Evolutionary conservation across 2,888 invertebrate species (phyloP).

Genomic region (Himalopsyche kuldschensis): DNA sequence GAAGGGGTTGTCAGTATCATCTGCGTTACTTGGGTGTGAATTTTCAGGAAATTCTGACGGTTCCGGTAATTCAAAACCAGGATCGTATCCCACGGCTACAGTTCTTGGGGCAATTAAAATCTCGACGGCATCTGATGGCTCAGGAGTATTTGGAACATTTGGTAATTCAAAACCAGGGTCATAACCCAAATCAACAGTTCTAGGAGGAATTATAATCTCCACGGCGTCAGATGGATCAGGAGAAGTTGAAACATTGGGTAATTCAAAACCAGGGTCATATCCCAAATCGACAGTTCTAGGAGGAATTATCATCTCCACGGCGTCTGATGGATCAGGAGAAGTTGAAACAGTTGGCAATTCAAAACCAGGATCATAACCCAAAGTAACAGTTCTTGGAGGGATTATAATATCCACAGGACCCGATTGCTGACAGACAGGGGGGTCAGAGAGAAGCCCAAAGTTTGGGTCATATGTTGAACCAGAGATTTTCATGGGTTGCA

Average conservation of each 20-base stretch:
- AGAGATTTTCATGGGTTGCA: not conserved
- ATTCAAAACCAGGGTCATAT: conserved; percentile 5
- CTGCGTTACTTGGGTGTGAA: conserved; percentile 21
- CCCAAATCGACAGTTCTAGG: not conserved
- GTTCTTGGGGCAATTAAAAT: not conserved
- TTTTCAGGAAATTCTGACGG: not conserved
- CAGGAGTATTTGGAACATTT: not conserved
- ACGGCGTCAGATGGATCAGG: not conserved
- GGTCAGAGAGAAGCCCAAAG: not conserved
- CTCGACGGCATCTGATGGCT: not conserved
- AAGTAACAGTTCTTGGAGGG: not conserved
- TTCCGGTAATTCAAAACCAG: conserved; percentile 2
- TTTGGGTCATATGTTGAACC: not conserved
- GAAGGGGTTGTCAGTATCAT: not conserved
- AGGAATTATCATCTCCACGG: not conserved
- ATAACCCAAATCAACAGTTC: not conserved
- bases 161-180: not conserved
- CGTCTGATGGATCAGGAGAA: not conserved
- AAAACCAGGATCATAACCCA: not conserved
- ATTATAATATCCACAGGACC: not conserved
- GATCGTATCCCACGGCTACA: not conserved
- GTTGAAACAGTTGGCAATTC: not conserved
- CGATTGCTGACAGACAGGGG: not conserved
- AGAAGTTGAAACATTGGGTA: too few species aligned
- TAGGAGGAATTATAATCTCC: not conserved